Evolutionary conservation across 2,797 vertebrate genomes (phyloP).

Genomic region (Hippoglossus hippoglossus): DNA sequence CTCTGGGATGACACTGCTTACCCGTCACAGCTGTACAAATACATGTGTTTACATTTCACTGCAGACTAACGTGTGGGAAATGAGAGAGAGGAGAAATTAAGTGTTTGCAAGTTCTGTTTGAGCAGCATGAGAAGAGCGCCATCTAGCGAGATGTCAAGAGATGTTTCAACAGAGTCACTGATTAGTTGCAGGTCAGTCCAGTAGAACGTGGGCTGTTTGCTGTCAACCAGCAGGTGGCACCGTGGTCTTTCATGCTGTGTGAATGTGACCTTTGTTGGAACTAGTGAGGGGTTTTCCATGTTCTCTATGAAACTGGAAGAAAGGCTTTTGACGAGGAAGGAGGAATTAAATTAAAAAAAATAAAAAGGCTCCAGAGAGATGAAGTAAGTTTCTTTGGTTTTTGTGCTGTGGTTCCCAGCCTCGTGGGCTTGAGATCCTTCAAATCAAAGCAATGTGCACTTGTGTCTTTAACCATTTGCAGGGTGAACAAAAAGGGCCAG

Average conservation of each 20-base stretch:
- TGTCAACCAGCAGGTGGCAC: constrained; percentile 66
- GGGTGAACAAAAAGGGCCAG: too few species aligned
- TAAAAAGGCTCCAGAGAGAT: background rate
- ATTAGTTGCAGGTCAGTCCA: background rate
- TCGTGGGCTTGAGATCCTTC: too few species aligned
- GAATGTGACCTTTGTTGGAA: background rate
- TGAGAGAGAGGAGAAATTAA: background rate
- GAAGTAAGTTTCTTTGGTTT: too few species aligned
- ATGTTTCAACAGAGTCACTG: background rate
- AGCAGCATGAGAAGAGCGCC: constrained; percentile 45
- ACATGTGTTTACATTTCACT: constrained; percentile 36
- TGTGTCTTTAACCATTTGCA: too few species aligned
- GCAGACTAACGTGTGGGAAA: constrained; percentile 44
- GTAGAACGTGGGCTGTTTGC: background rate
- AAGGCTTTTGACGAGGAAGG: background rate
- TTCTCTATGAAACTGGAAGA: constrained; percentile 54
- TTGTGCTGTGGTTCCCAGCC: too few species aligned
- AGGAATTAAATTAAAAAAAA: background rate
- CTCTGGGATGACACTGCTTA: constrained; percentile 42
- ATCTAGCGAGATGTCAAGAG: constrained; percentile 34
- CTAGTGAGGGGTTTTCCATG: constrained; percentile 57
- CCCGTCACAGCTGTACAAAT: constrained; percentile 56
- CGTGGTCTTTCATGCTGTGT: constrained; percentile 14
- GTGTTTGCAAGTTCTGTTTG: too few species aligned
- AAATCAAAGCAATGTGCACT: too few species aligned